Conservation (phyloP, 37 sponge, comb jelly and placozoan species). For the Halisarca cf. caerulea region DNA sequence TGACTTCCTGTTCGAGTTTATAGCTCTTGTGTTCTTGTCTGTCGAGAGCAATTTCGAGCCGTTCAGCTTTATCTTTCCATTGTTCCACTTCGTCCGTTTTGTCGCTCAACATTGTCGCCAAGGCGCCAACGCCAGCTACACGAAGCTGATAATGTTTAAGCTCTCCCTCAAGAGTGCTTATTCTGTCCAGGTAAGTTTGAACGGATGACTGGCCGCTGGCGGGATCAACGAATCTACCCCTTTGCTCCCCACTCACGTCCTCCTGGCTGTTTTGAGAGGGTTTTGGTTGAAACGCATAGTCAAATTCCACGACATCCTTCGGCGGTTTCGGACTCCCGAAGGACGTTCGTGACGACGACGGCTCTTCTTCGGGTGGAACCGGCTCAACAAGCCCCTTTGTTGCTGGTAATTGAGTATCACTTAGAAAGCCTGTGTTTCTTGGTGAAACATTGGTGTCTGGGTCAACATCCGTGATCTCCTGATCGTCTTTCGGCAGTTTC, state of each 20-base stretch:
- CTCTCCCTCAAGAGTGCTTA: not conserved
- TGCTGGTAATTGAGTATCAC: too few species aligned
- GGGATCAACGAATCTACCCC: not conserved
- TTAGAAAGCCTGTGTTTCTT: too few species aligned
- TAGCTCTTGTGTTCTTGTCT: slow-evolving; percentile 66
- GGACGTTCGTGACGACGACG: not conserved
- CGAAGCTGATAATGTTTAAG: slow-evolving; percentile 21
- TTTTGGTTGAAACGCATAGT: not conserved
- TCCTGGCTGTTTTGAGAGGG: not conserved
- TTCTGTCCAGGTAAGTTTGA: not conserved
- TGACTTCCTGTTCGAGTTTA: slow-evolving; percentile 58
- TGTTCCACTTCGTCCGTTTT: slow-evolving; percentile 31
- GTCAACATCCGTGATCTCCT: not conserved
- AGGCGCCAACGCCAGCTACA: slow-evolving; percentile 68
- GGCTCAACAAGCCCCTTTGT: not conserved
- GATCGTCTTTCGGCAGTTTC: not conserved
- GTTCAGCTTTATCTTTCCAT: slow-evolving; percentile 53
- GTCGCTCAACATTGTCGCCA: slow-evolving; percentile 64
- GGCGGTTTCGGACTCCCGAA: not conserved
- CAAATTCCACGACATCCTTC: not conserved
- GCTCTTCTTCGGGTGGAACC: not conserved
- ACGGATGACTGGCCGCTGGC: not conserved
- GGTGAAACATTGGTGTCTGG: not conserved
- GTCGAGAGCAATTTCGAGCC: slow-evolving; percentile 65
- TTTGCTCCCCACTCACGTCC: not conserved